A percentile compares a stretch with the other conserved stretches of the same genome.
phyloP scores from a whole-genome alignment of 2,113 vertebrate species.

The Butorides virescens region DNA sequence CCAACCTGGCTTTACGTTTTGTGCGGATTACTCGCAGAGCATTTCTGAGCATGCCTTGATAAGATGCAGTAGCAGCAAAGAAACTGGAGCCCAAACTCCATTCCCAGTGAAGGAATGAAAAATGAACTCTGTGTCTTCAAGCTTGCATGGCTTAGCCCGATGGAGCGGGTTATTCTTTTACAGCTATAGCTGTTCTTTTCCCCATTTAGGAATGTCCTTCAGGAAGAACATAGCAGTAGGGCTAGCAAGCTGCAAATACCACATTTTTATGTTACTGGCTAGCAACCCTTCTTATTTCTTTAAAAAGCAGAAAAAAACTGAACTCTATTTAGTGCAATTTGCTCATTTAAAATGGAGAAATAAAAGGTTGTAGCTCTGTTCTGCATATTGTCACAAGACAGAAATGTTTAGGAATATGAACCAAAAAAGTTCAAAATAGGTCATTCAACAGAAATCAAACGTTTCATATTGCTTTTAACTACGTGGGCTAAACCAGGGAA shows the following conservation, averaged over 20 bases:
- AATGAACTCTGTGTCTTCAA: not conserved
- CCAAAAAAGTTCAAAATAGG: not conserved
- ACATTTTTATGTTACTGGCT: not conserved
- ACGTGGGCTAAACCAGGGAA: not conserved
- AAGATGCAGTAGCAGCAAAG: accelerated
- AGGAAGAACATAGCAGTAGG: not conserved
- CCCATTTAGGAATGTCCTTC: not conserved
- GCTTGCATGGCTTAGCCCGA: not conserved
- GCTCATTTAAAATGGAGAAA: not conserved
- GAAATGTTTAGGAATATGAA: not conserved
- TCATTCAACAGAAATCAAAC: not conserved
- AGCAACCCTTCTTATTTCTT: not conserved
- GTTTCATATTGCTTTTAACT: not conserved
- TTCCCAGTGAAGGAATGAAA: not conserved
- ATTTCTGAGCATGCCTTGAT: not conserved
- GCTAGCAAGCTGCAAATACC: not conserved
- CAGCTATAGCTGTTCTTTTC: not conserved
- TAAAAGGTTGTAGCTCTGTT: not conserved
- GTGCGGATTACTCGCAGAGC: not conserved
- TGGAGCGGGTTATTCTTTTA: not conserved
- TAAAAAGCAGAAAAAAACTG: not conserved
- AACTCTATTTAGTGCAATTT: not conserved
- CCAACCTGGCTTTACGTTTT: not conserved
- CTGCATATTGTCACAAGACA: not conserved
- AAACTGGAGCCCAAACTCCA: not conserved